Percentiles rank a stretch among this genome's conserved stretches.
Conservation (phyloP, 1,140 invertebrate species). For the Habropoda laboriosa region DNA sequence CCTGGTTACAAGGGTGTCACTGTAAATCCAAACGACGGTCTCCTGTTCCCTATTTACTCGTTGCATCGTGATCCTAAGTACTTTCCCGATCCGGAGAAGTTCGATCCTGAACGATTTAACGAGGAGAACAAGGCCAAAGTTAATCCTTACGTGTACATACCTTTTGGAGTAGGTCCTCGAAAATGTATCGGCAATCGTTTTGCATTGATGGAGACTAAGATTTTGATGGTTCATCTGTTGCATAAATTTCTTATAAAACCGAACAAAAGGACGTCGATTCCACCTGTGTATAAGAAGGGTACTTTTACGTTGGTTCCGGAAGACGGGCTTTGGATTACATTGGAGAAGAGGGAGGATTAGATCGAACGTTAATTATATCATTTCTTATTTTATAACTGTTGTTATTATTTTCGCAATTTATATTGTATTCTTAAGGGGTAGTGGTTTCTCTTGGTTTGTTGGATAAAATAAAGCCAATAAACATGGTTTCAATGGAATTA, state of each 20-base stretch:
- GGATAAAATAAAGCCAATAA: not conserved
- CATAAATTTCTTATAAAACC: slow-evolving; percentile 67
- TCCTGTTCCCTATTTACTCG: slow-evolving; percentile 64
- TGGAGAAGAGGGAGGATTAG: slow-evolving; percentile 56
- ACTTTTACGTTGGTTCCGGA: slow-evolving; percentile 59
- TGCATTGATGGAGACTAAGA: slow-evolving; percentile 75
- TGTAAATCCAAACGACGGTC: slow-evolving; percentile 41
- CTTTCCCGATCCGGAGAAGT: slow-evolving; percentile 78
- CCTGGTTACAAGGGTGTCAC: slow-evolving; percentile 20
- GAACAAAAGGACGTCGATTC: slow-evolving; percentile 59
- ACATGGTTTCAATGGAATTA: not conserved
- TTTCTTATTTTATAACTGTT: too few species aligned
- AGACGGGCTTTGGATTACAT: slow-evolving; percentile 69
- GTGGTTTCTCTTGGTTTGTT: not conserved
- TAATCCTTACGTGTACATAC: slow-evolving; percentile 80
- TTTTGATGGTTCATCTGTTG: slow-evolving; percentile 68
- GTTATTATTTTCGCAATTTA: not conserved
- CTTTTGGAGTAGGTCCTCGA: slow-evolving; percentile 83
- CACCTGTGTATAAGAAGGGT: slow-evolving; percentile 63
- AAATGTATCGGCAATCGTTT: slow-evolving; percentile 74
- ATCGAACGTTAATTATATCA: not conserved
- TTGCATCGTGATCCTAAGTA: slow-evolving; percentile 71
- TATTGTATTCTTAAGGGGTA: not conserved
- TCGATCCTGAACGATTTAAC: slow-evolving; percentile 80
- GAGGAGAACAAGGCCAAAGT: slow-evolving; percentile 74